Percentiles rank a stretch among this genome's conserved stretches.
These are phyloP conservation scores for Paralichthys olivaceus DNA, from an alignment of 2,113 vertebrate genomes.

Conservation along the genomic window DNA sequence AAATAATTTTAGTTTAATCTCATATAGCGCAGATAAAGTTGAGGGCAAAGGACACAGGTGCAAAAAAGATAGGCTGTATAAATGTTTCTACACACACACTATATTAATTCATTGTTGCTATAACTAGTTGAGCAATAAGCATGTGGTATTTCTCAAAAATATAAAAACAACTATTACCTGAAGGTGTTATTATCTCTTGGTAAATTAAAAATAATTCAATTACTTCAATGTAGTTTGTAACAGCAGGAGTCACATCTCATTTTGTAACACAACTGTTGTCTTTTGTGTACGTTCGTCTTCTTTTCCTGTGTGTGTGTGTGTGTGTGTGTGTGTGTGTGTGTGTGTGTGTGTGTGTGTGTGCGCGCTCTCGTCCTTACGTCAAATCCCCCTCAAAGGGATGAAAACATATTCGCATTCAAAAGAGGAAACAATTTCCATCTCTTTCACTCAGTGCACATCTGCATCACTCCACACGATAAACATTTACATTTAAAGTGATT, in stretches of 20 bases:
- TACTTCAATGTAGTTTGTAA: not conserved
- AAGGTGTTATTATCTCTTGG: not conserved
- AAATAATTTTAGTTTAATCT: not conserved
- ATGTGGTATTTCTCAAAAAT: not conserved
- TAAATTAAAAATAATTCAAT: not conserved
- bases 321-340: no score
- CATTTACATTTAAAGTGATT: conserved; percentile 88
- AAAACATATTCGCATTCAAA: conserved; percentile 69
- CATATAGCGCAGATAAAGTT: not conserved
- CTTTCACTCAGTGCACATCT: conserved; percentile 76
- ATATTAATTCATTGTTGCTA: not conserved
- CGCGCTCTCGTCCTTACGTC: not conserved
- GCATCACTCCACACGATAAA: conserved; percentile 82
- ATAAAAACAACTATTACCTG: not conserved
- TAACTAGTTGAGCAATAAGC: not conserved
- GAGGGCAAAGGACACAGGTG: not conserved
- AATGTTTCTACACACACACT: not conserved
- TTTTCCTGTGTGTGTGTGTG: not conserved
- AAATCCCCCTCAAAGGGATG: conserved; percentile 34
- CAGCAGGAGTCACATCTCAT: not conserved
- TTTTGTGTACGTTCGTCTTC: conserved; percentile 15
- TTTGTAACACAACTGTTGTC: not conserved
- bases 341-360: not conserved
- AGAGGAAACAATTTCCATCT: conserved; percentile 74
- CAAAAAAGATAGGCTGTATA: not conserved